Base-by-base conservation (phyloP, 1,140 invertebrate species). In the Diorhabda sublineata region DNA sequence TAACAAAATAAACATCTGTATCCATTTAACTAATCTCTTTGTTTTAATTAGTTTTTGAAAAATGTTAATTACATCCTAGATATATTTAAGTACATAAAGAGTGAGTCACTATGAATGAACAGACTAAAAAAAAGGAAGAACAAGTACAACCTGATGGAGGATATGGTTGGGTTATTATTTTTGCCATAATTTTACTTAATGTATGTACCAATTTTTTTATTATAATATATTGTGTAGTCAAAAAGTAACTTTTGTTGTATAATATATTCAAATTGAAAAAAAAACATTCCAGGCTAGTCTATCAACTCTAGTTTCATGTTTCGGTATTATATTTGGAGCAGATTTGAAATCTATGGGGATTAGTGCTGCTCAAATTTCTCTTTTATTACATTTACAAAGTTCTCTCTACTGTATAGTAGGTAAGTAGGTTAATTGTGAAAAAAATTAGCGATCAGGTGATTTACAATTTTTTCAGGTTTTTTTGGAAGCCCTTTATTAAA, bases 91-190 rank as follows among this genome's bases (percentile, higher is more conserved):
- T 26, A 26, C 26, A 26, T 26, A 26, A 26, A 26, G 26, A 26
- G 26, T 26, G 26, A 26, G 26, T 26, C 26, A 26, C 26, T 26
- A 26, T 26, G 26, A 60, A 60, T 67, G 66, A 44, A 67, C 5
- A 57, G n/a, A 26, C 26, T 8, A 52, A 58, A 62, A 66, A 71
- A 68, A 59, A 64, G 57, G 62, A 66, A 44, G 73, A 71, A 52
- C 84, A 83, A 64, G 79, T 85, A 2, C 82, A 85, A 2, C 88
- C 87, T 0, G 89, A 90, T 74, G 87, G 86, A 0, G 88, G 89
- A 3, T 90, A 87, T 85, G 89, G 88, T 3, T 90, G 89, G 89
- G 82, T 88, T 73, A 85, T 90, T n/a, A 82, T 89, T 43, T 69
- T 87, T 7, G 87, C 85, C 3, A 83, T 84, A n/a, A 84, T 86